Evolutionary conservation across 1,140 invertebrate species (phyloP).

Genomic region (Leptonema lineaticorne): DNA sequence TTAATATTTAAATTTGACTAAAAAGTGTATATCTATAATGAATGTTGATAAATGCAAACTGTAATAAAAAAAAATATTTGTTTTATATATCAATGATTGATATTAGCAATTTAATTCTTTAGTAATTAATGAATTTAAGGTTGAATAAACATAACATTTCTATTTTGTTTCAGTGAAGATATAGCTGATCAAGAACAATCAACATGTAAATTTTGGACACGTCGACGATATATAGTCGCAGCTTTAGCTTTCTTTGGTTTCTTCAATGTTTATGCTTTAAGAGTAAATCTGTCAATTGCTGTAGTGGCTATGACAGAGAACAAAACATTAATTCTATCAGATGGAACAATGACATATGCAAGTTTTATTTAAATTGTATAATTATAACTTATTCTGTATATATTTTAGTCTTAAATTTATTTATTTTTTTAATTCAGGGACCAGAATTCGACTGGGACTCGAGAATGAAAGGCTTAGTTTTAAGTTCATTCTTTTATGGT

Average conservation of each 20-base stretch:
- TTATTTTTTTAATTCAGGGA: constrained; percentile 49
- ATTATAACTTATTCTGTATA: background rate
- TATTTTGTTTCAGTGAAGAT: constrained; percentile 50
- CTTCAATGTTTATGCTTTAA: constrained; percentile 82
- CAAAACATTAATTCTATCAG: constrained; percentile 56
- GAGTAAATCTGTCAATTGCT: constrained; percentile 86
- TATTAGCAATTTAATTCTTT: too few species aligned
- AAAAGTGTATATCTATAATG: too few species aligned
- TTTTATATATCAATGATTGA: too few species aligned
- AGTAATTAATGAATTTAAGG: too few species aligned
- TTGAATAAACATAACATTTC: too few species aligned
- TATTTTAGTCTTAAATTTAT: background rate
- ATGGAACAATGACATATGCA: constrained; percentile 59
- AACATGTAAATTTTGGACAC: constrained; percentile 70
- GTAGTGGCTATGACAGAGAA: constrained; percentile 85
- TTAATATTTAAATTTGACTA: too few species aligned
- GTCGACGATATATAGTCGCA: constrained; percentile 71
- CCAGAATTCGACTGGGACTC: constrained; percentile 82
- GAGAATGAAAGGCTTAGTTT: constrained; percentile 73
- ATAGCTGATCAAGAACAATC: constrained; percentile 52
- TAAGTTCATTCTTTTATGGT: constrained; percentile 87
- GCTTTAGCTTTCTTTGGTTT: constrained; percentile 84
- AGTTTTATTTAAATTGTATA: constrained; percentile 39
- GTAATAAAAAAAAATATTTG: too few species aligned
- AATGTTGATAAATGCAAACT: too few species aligned